phyloP scores from a whole-genome alignment of 2,113 vertebrate species.

The Salvator merianae region DNA sequence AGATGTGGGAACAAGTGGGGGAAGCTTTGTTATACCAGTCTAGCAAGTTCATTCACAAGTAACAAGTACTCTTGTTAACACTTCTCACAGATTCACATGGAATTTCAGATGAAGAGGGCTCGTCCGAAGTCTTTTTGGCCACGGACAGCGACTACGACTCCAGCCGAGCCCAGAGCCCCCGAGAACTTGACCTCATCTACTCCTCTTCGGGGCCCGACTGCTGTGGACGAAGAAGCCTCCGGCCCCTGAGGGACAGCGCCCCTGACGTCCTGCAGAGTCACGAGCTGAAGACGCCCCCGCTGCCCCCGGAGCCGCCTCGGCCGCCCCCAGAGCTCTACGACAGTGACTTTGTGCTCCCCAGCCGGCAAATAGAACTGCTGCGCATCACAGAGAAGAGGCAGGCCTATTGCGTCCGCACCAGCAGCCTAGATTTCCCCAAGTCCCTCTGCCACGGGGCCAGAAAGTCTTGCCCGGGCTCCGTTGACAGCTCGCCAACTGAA shows the following conservation, averaged over 20 bases:
- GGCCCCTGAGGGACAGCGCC: constrained; percentile 73
- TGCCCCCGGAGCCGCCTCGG: constrained; percentile 42
- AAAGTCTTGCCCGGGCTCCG: constrained; percentile 79
- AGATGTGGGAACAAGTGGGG: too few relatives aligned
- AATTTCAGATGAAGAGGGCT: constrained; percentile 87
- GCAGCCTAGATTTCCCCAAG: constrained; percentile 88
- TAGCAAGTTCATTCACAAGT: accelerated
- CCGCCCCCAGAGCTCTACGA: constrained; percentile 77
- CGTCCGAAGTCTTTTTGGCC: constrained; percentile 89
- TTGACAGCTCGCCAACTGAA: constrained; percentile 79
- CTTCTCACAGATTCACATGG: constrained; percentile 74
- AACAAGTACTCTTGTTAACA: background rate
- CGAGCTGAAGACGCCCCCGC: constrained; percentile 55
- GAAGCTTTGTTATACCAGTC: too few relatives aligned
- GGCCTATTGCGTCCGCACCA: constrained; percentile 88
- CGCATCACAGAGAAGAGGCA: constrained; percentile 90
- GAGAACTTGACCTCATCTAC: constrained; percentile 85
- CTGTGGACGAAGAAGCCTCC: constrained; percentile 61
- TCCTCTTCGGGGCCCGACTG: constrained; percentile 72
- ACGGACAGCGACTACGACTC: constrained; percentile 89
- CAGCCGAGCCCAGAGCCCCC: constrained; percentile 86
- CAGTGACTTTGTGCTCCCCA: constrained; percentile 90
- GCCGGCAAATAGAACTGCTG: constrained; percentile 88
- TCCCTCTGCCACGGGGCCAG: constrained; percentile 67
- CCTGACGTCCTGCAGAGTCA: constrained; percentile 85